Base-by-base conservation (phyloP, 2,888 invertebrate species). In the Spodoptera exigua region DNA sequence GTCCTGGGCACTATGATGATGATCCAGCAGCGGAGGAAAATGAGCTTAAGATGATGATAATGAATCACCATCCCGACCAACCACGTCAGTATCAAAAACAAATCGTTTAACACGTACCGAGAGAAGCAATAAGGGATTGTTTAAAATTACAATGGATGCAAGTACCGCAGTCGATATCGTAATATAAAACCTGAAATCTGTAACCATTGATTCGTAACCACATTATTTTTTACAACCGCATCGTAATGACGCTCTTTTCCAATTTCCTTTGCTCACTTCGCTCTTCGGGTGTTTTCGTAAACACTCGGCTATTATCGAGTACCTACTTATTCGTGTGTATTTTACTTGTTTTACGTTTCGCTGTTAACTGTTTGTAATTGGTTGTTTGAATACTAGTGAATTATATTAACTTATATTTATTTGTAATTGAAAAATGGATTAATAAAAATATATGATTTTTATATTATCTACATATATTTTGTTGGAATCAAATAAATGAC, bases 181-280 rank as follows among this genome's bases (percentile, higher is more conserved):
- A 78, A 77, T 80, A 68, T 72, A 60, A 70, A 78, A 75, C 59
- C 54, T 68, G 68, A 61, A 66, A 58, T 58, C 18, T 47, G 45
- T 47, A 74, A 70, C 66, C 80, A 52, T 67, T 79, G 74, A 74
- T 81, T 80, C 70, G 74, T 72, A 68, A 60, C 67, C 47, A 76
- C 75, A 81, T 80, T 72, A 74, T 65, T 79, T 80, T 81, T 79
- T 76, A 78, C 67, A 74, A 70, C 78, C 75, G 61, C 61, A 21
- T 57, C 64, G 58, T 74, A 81, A 79, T 76, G 63, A 73, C 65
- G 60, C 62, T 56, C 63, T 74, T 70, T 73, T 75, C 58, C 61
- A 61, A 62, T 70, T 73, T 74, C 53, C 44, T 39, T 39, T 11
- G 34, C 48, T 51, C 36, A 18, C n/a, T 48, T 46, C 21, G 46